Evolutionary conservation across 2,113 vertebrate species (phyloP).

Genomic region (Saguinus midas): DNA sequence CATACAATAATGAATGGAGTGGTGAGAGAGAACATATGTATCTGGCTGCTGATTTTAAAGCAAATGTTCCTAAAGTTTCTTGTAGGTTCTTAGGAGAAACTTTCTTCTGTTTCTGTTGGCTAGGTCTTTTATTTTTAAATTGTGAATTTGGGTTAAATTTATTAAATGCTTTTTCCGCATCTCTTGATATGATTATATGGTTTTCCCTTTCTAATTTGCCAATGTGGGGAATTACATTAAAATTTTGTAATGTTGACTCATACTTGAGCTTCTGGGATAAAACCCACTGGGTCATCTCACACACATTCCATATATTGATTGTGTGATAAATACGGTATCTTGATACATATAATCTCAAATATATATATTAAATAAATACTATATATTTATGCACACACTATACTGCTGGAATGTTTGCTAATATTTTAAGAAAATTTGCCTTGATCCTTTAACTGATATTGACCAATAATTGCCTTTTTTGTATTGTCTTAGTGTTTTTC

Average conservation of each 20-base stretch:
- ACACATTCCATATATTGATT: background rate
- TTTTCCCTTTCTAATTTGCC: constrained; percentile 23
- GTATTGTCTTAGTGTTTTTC: background rate
- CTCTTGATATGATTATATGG: background rate
- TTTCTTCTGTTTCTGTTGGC: background rate
- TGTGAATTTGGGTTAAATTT: background rate
- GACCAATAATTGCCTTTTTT: background rate
- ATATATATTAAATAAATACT: background rate
- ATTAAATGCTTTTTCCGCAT: background rate
- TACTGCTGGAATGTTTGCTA: background rate
- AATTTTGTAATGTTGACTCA: background rate
- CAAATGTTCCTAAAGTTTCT: background rate
- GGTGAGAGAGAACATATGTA: background rate
- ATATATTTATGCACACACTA: background rate
- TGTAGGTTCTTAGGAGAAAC: background rate
- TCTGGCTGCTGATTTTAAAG: background rate
- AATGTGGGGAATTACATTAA: background rate
- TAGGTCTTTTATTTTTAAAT: background rate
- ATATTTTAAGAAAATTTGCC: background rate
- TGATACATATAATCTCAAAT: background rate
- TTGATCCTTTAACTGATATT: background rate
- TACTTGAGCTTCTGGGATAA: background rate
- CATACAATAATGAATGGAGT: background rate
- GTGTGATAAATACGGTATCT: background rate
- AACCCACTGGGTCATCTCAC: background rate